Evolutionary conservation across 2,888 invertebrate genomes (phyloP).

Genomic region (Dichetophora obliterata): DNA sequence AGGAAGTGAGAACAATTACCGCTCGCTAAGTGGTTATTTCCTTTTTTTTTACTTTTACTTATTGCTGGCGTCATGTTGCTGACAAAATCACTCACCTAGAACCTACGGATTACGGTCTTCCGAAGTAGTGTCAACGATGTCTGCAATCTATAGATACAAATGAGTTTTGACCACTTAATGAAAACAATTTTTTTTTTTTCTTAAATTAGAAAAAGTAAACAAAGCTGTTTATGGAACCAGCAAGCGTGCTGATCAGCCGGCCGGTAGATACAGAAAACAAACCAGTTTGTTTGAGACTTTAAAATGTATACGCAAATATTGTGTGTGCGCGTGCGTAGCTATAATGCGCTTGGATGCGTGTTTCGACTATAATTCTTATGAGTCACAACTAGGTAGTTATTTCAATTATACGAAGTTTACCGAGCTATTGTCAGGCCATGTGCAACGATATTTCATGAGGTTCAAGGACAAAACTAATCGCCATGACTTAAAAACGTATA

Average conservation of each 20-base stretch:
- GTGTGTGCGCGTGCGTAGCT: not conserved
- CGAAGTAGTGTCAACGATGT: too few relatives aligned
- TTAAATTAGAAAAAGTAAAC: slow-evolving; percentile 3
- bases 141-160: too few relatives aligned
- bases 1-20: too few relatives aligned
- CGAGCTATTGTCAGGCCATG: not conserved
- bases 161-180: too few relatives aligned
- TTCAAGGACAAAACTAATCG: not conserved
- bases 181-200: not conserved
- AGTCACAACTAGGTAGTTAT: not conserved
- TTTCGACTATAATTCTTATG: not conserved
- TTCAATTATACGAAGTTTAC: not conserved
- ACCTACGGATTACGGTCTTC: too few relatives aligned
- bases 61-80: too few relatives aligned
- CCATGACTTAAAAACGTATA: too few relatives aligned
- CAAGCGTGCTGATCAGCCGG: not conserved
- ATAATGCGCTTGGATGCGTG: not conserved
- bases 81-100: too few relatives aligned
- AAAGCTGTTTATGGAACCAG: not conserved
- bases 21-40: too few relatives aligned
- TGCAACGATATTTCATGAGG: not conserved
- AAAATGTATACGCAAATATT: not conserved
- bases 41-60: too few relatives aligned
- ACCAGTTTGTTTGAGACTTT: not conserved
- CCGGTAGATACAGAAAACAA: not conserved